phyloP scores from a whole-genome alignment of 2,113 vertebrate species.

The Abramis brama region DNA sequence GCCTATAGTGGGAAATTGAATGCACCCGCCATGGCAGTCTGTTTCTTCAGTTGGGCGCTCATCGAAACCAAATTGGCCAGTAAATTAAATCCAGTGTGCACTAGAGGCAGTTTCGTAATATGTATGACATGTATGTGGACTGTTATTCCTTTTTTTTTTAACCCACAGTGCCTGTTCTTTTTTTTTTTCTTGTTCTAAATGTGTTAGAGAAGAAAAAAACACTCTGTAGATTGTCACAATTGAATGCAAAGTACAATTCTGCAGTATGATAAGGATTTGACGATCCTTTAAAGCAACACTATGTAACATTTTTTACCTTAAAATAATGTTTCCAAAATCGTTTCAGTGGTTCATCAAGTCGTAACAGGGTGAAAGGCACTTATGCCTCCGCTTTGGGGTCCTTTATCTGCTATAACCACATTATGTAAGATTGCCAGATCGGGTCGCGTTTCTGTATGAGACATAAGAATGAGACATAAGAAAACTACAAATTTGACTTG shows the following conservation, averaged over 20 bases:
- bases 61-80: constrained; percentile 43
- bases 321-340: too few relatives aligned
- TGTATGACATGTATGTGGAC: neutral
- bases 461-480: too few relatives aligned
- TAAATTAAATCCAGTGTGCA: constrained; percentile 39
- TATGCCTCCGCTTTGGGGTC: too few relatives aligned
- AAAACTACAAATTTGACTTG: too few relatives aligned
- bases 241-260: neutral
- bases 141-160: neutral
- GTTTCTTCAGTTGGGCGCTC: neutral
- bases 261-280: neutral
- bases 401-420: too few relatives aligned
- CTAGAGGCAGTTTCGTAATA: constrained; percentile 5
- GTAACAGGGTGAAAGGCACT: too few relatives aligned
- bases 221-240: neutral
- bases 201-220: neutral
- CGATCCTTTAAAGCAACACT: neutral
- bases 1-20: constrained; percentile 19
- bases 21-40: constrained; percentile 17
- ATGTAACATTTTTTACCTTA: too few relatives aligned
- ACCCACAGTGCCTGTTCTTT: neutral
- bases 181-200: neutral
- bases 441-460: too few relatives aligned
- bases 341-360: too few relatives aligned
- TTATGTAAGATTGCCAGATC: too few relatives aligned